Percentiles rank a stretch among this genome's conserved stretches.
These are phyloP conservation scores for Drosophila testacea DNA, from an alignment of 2,888 invertebrate species.

Conservation along the genomic window DNA sequence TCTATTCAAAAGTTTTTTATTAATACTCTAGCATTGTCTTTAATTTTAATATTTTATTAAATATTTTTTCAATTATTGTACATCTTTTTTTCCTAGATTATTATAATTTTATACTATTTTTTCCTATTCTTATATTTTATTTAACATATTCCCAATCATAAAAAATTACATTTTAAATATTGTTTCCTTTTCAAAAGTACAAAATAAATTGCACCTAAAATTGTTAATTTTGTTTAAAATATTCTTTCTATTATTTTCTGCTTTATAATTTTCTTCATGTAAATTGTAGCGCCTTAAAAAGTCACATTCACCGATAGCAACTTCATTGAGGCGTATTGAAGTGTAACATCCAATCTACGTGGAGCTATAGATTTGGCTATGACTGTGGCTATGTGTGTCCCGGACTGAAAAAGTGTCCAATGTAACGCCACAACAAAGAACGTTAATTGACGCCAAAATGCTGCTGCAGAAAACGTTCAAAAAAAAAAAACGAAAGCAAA, in stretches of 20 bases:
- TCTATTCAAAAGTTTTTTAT: too few relatives aligned
- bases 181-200: too few relatives aligned
- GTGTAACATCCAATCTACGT: slow-evolving; percentile 76
- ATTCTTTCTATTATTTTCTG: background rate
- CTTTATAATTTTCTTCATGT: background rate
- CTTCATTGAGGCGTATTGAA: slow-evolving; percentile 64
- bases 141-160: background rate
- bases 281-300: slow-evolving; percentile 23
- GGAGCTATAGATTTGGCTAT: slow-evolving; percentile 64
- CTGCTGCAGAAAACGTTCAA: slow-evolving; percentile 45
- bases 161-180: background rate
- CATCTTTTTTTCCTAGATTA: background rate
- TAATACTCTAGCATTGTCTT: too few relatives aligned
- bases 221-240: too few relatives aligned
- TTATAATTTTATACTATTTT: background rate
- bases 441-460: slow-evolving; percentile 84
- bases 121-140: background rate
- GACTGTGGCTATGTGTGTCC: slow-evolving; percentile 39
- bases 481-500: slow-evolving; percentile 34
- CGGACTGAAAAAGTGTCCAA: slow-evolving; percentile 79
- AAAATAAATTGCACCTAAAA: too few relatives aligned
- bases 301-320: slow-evolving; percentile 4
- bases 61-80: background rate
- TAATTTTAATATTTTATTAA: background rate
- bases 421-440: slow-evolving; percentile 84